Evolutionary conservation across 2,797 vertebrate species (phyloP), one percentile per base, ranked within the genome.

Genomic region (Argya squamiceps): DNA sequence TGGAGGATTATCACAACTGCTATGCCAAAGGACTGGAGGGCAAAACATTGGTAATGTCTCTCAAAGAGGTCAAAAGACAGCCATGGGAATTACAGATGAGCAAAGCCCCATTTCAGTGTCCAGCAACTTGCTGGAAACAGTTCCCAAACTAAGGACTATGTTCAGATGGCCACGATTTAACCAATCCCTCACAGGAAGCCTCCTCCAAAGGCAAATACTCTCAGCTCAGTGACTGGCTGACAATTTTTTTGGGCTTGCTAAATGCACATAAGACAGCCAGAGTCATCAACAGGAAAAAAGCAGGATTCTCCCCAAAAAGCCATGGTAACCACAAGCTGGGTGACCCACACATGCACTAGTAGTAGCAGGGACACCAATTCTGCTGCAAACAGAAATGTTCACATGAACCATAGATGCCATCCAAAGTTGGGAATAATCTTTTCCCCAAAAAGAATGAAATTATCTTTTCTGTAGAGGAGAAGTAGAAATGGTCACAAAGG

Each of bases 141-240:
- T 50, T 93, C 46, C 73, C 60, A 50, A 88, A 92, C 47, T 74
- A 64, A 82, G 43, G 34, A 77, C 52, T 64, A 23, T 55, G 20
- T 68, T 88, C 68, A 84, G 79, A 64, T 22, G n/a, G 71, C 41
- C 64, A 44, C 0, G 0, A 53, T 80, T 83, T 68, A 88, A 50
- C 32, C 58, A 49, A 62, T 2, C 15, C 14, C 58, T 78, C 5
- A 5, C 44, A 88, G 84, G 63, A 71, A 82, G 64, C 36, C 75
- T 81, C 56, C 85, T 91, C 78, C 73, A 91, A 91, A 91, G 86
- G 64, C 73, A 87, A 88, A 95, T 47, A 36, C 47, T 82, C 71
- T 82, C 58, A 58, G 63, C 34, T 84, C 70, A 75, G 19, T 10
- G 27, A 80, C 74, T 50, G 59, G 49, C 19, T 1, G 1, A 67